These are phyloP conservation scores for Gobiocypris rarus DNA, from an alignment of 2,113 vertebrate genomes.

Conservation along the genomic window DNA sequence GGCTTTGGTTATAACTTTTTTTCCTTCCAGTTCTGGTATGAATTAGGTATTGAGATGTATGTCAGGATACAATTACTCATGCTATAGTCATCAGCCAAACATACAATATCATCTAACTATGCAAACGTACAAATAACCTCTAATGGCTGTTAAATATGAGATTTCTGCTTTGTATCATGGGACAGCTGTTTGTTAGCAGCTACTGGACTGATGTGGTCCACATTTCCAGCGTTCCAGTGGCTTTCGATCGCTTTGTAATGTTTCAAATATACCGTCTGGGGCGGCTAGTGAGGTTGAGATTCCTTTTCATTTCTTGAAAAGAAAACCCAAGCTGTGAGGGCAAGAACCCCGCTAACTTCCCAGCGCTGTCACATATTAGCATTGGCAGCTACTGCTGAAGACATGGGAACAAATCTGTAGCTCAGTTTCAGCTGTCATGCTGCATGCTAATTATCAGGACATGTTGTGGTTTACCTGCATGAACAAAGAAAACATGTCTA, in stretches of 20 bases:
- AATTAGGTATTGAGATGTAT: slow-evolving; percentile 2
- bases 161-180: slow-evolving; percentile 36
- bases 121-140: slow-evolving; percentile 31
- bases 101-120: not conserved
- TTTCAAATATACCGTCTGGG: slow-evolving; percentile 31
- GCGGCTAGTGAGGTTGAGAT: slow-evolving; percentile 9
- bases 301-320: slow-evolving; percentile 28
- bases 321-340: not conserved
- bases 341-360: slow-evolving; percentile 2
- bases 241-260: slow-evolving; percentile 31
- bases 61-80: not conserved
- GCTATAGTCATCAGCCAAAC: slow-evolving; percentile 42
- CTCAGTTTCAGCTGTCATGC: slow-evolving; percentile 15
- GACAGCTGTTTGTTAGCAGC: slow-evolving; percentile 33
- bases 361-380: slow-evolving; percentile 27
- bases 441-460: slow-evolving; percentile 28
- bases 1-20: not conserved
- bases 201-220: slow-evolving; percentile 29
- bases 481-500: slow-evolving; percentile 37
- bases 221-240: slow-evolving; percentile 38
- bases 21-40: not conserved
- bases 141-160: slow-evolving; percentile 36
- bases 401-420: slow-evolving; percentile 37
- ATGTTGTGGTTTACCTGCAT: slow-evolving; percentile 37
- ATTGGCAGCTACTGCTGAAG: not conserved